Base-by-base conservation (phyloP, 35 echinoderm and acorn worm species). In the Lytechinus variegatus region DNA sequence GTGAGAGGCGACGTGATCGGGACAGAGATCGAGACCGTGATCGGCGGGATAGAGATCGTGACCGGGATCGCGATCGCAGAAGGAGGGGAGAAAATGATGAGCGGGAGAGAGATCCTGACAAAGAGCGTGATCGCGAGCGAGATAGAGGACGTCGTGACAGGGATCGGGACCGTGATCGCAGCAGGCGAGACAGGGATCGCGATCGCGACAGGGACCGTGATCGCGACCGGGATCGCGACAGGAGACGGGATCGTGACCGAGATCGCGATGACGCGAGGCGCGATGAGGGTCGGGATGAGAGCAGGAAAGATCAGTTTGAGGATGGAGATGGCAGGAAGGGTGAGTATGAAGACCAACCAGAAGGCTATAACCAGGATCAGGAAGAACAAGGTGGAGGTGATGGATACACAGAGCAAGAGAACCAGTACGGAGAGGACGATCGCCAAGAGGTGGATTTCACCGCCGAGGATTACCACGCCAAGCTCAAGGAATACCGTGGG, bases 101-200 rank as follows among this genome's bases (percentile, higher is more conserved):
- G 9, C 52, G 53, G 9, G 92, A 93, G 14, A 93, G 28, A 54
- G 92, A 93, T 24, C 92, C 29, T 1, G 92, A 57, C n/a, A 93
- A 12, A 27, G 92, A 93, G n/a, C 52, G 91, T 9, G 91, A 93
- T 93, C 91, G 92, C 8, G 92, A 93, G 27, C 92, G 92, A 8
- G 55, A 93, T 13, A 54, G 92, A 56, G 27, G 92, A 24, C 29
- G 53, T 10, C 52, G 92, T 11, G 92, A 93, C 55, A 33, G 92
- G 8, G 92, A 93, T 24, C 52, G 92, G 27, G 91, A 92, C 92
- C 10, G 92, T 10, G 92, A 93, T 16, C 92, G 91, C 13, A 27
- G 91, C 91, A 24, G 24, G 53, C 91, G 92, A 9, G 53, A 57
- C 11, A 53, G 92, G 4, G 92, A 93, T 57, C 92, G 92, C 88